Evolutionary conservation across 2,797 vertebrate genomes (phyloP).

Genomic region (Anabacerthia variegaticeps): DNA sequence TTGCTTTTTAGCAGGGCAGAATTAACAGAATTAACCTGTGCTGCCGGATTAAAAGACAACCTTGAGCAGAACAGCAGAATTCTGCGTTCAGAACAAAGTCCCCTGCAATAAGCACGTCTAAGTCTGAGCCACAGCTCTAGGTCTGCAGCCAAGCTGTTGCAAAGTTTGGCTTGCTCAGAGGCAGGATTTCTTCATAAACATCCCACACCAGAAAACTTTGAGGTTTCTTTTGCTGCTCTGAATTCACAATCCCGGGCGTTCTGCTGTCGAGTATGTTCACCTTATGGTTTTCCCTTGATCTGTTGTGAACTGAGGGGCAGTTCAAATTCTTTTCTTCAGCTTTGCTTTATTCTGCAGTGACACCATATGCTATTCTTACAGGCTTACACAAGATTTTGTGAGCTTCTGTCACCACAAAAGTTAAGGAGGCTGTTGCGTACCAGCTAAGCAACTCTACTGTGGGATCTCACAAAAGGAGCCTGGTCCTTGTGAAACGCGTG

Average conservation of each 20-base stretch:
- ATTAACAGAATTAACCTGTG: not conserved
- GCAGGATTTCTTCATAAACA: not conserved
- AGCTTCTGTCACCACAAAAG: not conserved
- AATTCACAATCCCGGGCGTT: not conserved
- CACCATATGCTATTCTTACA: not conserved
- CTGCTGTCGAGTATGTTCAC: not conserved
- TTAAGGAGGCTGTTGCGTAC: rapidly evolving
- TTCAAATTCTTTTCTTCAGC: not conserved
- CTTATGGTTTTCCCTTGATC: not conserved
- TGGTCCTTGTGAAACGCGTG: not conserved
- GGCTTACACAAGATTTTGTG: not conserved
- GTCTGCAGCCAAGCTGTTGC: not conserved
- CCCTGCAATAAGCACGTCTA: not conserved
- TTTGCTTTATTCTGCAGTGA: not conserved
- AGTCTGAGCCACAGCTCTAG: not conserved
- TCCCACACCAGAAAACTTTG: not conserved
- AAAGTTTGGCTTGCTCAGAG: not conserved
- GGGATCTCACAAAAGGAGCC: not conserved
- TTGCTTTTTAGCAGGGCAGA: not conserved
- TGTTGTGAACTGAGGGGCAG: not conserved
- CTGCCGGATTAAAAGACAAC: not conserved
- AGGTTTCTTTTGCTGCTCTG: not conserved
- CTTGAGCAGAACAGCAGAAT: not conserved
- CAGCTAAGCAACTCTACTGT: not conserved
- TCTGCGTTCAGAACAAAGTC: not conserved